A percentile compares a stretch with the other conserved stretches of the same genome.
These are phyloP conservation scores for Carcinoscorpius rotundicauda DNA, from an alignment of 1,140 invertebrate genomes.

Conservation along the genomic window DNA sequence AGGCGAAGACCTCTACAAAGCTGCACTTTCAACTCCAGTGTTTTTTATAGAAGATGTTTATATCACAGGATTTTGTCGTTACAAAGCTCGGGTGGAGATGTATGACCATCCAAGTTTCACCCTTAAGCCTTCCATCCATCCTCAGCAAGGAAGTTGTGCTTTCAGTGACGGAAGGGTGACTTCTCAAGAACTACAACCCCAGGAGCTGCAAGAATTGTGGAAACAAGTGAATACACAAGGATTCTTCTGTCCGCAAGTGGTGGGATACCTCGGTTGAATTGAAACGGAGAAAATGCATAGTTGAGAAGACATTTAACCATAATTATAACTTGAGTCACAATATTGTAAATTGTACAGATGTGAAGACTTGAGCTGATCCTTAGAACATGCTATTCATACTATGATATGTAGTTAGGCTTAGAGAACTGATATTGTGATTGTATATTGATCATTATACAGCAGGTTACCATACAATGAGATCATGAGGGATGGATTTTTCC, in stretches of 20 bases:
- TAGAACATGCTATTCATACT: too few species aligned
- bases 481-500: too few species aligned
- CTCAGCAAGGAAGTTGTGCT: conserved; percentile 18
- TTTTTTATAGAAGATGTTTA: conserved; percentile 32
- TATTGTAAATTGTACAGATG: too few species aligned
- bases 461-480: too few species aligned
- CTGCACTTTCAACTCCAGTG: conserved; percentile 19
- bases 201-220: conserved; percentile 24
- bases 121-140: conserved; percentile 20
- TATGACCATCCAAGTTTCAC: conserved; percentile 19
- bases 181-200: conserved; percentile 21
- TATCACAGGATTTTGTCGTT: conserved; percentile 28
- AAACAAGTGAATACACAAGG: conserved; percentile 24
- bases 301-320: too few species aligned
- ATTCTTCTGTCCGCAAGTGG: conserved; percentile 23
- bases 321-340: too few species aligned
- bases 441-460: too few species aligned
- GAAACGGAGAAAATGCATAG: too few species aligned
- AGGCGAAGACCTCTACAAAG: conserved; percentile 21
- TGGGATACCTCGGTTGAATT: conserved; percentile 7
- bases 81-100: conserved; percentile 23
- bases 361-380: too few species aligned
- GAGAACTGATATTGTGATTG: too few species aligned
- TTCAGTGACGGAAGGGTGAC: conserved; percentile 25
- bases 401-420: too few species aligned